These are phyloP conservation scores for Watsonalla binaria DNA, from an alignment of 2,888 invertebrate species.

Conservation along the genomic window DNA sequence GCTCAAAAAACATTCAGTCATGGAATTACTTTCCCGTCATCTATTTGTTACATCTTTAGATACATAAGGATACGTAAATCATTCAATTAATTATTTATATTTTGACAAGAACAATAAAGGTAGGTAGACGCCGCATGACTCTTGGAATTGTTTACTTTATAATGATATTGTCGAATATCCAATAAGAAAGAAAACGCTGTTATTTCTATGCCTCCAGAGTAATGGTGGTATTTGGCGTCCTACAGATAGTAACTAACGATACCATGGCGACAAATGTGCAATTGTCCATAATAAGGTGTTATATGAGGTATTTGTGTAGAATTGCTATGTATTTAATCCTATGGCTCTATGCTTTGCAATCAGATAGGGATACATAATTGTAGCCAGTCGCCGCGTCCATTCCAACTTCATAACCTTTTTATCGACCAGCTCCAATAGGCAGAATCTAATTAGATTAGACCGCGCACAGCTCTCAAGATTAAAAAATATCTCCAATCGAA, in stretches of 20 bases:
- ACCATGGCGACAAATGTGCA: slow-evolving; percentile 8
- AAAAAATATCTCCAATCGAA: slow-evolving; percentile 52
- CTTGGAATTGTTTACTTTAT: no score
- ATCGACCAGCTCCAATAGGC: slow-evolving; percentile 44
- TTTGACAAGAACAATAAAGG: no score
- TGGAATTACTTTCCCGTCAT: neutral
- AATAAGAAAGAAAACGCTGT: no score
- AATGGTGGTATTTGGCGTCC: neutral
- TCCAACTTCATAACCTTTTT: slow-evolving; percentile 50
- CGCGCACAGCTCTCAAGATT: slow-evolving; percentile 42
- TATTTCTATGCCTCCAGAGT: neutral
- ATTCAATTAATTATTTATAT: no score
- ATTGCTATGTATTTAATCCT: slow-evolving; percentile 29
- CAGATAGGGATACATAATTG: slow-evolving; percentile 45
- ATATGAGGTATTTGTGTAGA: slow-evolving; percentile 20
- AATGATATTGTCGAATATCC: no score
- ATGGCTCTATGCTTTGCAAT: slow-evolving; percentile 31
- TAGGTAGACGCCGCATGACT: no score
- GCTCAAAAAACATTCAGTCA: neutral
- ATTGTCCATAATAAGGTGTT: slow-evolving; percentile 20
- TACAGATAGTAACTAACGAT: neutral
- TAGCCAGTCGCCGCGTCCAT: slow-evolving; percentile 32
- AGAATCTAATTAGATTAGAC: slow-evolving; percentile 60
- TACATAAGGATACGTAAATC: no score
- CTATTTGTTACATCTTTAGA: no score